Conservation (phyloP, 2,888 invertebrate species). For the Nemotelus nigrinus region DNA sequence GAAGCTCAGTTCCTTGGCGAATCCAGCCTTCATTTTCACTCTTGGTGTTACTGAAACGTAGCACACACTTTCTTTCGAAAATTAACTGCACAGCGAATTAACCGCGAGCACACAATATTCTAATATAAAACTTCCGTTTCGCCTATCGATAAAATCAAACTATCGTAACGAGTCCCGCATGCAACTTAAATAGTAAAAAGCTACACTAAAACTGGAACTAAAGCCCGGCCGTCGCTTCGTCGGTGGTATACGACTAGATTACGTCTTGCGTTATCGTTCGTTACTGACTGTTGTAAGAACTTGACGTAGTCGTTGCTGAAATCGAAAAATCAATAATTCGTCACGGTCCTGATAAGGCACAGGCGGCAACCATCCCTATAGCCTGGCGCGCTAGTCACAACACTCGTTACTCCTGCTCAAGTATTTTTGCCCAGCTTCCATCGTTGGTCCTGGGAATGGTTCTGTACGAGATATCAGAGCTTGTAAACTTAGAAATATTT, state of each 20-base stretch:
- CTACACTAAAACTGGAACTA: constrained; percentile 26
- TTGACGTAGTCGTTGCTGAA: constrained; percentile 19
- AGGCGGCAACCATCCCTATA: not conserved
- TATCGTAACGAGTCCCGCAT: constrained; percentile 17
- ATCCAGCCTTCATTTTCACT: constrained; percentile 38
- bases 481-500: too few species aligned
- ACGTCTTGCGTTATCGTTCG: constrained; percentile 29
- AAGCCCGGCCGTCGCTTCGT: not conserved
- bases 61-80: not conserved
- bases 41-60: not conserved
- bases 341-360: constrained; percentile 34
- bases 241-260: constrained; percentile 3
- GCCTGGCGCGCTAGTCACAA: too few species aligned
- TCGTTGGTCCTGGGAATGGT: too few species aligned
- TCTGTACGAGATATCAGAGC: too few species aligned
- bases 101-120: too few species aligned
- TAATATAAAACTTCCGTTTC: not conserved
- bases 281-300: constrained; percentile 18
- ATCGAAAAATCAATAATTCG: constrained; percentile 38
- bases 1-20: constrained; percentile 37
- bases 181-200: constrained; percentile 32
- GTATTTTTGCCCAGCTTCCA: too few species aligned
- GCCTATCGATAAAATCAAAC: not conserved
- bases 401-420: too few species aligned
- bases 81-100: too few species aligned